These are phyloP conservation scores for Cacatua alba DNA, from an alignment of 2,113 vertebrate species.

Conservation along the genomic window DNA sequence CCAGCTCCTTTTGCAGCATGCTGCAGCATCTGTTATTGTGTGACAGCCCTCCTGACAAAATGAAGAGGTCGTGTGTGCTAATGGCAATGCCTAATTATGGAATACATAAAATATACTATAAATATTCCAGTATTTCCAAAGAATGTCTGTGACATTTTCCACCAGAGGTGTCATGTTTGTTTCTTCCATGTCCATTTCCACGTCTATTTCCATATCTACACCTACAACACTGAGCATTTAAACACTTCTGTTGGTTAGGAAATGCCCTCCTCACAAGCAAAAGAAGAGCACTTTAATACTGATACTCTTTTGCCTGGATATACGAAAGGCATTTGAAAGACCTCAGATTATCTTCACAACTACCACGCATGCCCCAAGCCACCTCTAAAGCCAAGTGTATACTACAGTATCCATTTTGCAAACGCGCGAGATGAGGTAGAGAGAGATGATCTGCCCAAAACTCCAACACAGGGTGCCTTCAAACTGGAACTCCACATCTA, in stretches of 20 bases:
- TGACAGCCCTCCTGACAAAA: not conserved
- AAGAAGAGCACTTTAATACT: not conserved
- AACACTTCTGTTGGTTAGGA: not conserved
- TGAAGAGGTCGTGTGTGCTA: not conserved
- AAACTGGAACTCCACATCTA: not conserved
- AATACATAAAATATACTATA: not conserved
- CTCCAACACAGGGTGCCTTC: not conserved
- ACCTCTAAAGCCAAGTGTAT: not conserved
- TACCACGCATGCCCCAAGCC: not conserved
- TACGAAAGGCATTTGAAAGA: not conserved
- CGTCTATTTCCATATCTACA: not conserved
- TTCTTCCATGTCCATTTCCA: not conserved
- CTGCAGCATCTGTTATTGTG: not conserved
- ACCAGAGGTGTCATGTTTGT: not conserved
- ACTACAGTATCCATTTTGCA: not conserved
- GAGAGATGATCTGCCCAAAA: not conserved
- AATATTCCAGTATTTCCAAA: slow-evolving; percentile 19
- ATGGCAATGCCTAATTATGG: not conserved
- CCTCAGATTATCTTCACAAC: not conserved
- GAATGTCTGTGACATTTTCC: not conserved
- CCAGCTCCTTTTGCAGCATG: fast-evolving
- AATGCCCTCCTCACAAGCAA: not conserved
- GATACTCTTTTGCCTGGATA: not conserved
- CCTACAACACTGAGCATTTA: not conserved
- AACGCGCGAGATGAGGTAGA: fast-evolving